Conservation (phyloP, 30 jellyfish, hydroid and myxozoan species). For the Catostylus mosaicus region DNA sequence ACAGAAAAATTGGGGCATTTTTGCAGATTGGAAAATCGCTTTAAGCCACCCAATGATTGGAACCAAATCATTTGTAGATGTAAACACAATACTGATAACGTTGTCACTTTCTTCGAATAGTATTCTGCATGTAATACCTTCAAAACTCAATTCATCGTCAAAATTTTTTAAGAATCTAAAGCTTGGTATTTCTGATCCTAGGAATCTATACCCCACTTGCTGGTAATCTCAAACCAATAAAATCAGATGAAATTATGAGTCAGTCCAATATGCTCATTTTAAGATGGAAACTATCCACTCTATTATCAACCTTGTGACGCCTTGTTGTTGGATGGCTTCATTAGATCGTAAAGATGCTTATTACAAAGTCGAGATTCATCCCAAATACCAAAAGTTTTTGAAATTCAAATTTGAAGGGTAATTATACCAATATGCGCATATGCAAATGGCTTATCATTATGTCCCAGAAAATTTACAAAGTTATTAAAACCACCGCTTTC, state of each 20-base stretch:
- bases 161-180: no score
- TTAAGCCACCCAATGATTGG: no score
- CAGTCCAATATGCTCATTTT: constrained; percentile 19
- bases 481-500: constrained; percentile 27
- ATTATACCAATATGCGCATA: constrained; percentile 13
- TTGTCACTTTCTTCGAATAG: no score
- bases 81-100: no score
- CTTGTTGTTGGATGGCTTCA: constrained; percentile 28
- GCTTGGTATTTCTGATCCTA: no score
- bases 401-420: constrained; percentile 3
- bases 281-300: constrained; percentile 44
- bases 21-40: no score
- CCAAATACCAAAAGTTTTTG: not conserved
- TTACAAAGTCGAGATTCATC: constrained; percentile 26
- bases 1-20: no score
- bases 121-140: no score
- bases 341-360: constrained; percentile 9
- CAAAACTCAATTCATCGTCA: no score
- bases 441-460: constrained; percentile 23
- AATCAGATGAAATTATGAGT: not conserved
- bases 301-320: not conserved
- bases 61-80: no score
- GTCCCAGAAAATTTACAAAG: constrained; percentile 51
- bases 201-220: no score
- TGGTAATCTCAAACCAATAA: constrained; percentile 34